Evolutionary conservation across 2,113 vertebrate genomes (phyloP).

Genomic region (Pterophyllum scalare): DNA sequence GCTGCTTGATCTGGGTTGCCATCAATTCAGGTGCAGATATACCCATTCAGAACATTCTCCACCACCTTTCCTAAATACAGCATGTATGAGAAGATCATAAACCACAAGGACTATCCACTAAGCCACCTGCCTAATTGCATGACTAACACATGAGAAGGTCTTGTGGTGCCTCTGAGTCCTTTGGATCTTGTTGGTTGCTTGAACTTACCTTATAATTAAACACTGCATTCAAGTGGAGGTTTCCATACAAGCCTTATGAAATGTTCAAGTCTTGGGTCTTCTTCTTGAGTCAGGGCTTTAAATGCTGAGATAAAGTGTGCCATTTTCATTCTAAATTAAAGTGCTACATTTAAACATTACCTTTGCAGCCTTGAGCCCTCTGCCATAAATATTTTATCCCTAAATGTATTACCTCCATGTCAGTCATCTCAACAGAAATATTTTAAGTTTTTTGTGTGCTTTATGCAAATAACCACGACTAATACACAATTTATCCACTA

Average conservation of each 20-base stretch:
- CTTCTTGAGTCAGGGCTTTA: neutral
- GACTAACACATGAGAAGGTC: neutral
- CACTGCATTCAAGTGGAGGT: neutral
- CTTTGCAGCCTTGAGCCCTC: neutral
- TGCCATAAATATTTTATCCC: neutral
- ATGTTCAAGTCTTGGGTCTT: neutral
- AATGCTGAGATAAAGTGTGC: neutral
- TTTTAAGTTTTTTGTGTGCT: neutral
- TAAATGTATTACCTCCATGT: neutral
- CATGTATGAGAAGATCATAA: neutral
- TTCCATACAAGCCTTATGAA: neutral
- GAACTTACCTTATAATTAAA: no score
- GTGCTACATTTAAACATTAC: neutral
- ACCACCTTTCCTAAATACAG: neutral
- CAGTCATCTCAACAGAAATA: neutral
- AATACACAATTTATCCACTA: constrained; percentile 53
- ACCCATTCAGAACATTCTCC: neutral
- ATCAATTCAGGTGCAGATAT: neutral
- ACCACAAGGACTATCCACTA: neutral
- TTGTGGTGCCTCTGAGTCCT: neutral
- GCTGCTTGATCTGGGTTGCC: neutral
- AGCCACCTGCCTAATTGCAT: neutral
- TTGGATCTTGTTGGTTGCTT: neutral
- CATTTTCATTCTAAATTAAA: neutral
- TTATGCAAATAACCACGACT: neutral